Evolutionary conservation across 2,113 vertebrate genomes (phyloP).

Genomic region (Coreoperca whiteheadi): DNA sequence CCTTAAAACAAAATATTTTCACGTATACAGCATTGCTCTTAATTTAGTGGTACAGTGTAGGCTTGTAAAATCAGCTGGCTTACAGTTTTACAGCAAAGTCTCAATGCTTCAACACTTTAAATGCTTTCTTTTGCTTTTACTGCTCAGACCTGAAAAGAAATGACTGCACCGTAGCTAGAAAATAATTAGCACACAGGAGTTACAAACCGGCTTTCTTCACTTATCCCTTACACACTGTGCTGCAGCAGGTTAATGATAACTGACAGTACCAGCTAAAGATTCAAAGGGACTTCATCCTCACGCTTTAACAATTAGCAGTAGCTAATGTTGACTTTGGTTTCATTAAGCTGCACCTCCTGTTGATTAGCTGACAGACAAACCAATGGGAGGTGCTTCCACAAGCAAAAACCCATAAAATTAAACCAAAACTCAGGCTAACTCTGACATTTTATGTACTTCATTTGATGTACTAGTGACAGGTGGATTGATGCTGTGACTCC

Average conservation of each 20-base stretch:
- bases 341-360: background rate
- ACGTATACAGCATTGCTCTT: conserved; percentile 70
- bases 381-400: background rate
- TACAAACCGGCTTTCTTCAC: conserved; percentile 16
- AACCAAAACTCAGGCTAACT: background rate
- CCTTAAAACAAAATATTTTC: conserved; percentile 68
- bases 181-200: conserved; percentile 57
- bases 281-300: background rate
- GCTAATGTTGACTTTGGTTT: background rate
- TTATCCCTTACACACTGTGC: conserved; percentile 8
- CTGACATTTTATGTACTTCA: background rate
- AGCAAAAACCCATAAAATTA: too few relatives aligned
- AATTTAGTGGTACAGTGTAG: conserved; percentile 67
- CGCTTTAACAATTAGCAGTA: too few relatives aligned
- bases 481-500: background rate
- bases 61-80: conserved; percentile 74
- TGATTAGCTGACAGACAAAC: background rate
- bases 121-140: conserved; percentile 72
- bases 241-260: conserved; percentile 6
- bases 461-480: background rate
- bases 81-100: conserved; percentile 62
- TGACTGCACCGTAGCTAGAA: conserved; percentile 52
- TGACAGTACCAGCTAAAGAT: background rate
- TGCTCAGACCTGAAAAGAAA: conserved; percentile 59
- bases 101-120: conserved; percentile 62